A percentile compares a stretch with the other conserved stretches of the same genome.
Evolutionary conservation across 2,797 vertebrate species (phyloP).

Genomic region (Antrozous pallidus): DNA sequence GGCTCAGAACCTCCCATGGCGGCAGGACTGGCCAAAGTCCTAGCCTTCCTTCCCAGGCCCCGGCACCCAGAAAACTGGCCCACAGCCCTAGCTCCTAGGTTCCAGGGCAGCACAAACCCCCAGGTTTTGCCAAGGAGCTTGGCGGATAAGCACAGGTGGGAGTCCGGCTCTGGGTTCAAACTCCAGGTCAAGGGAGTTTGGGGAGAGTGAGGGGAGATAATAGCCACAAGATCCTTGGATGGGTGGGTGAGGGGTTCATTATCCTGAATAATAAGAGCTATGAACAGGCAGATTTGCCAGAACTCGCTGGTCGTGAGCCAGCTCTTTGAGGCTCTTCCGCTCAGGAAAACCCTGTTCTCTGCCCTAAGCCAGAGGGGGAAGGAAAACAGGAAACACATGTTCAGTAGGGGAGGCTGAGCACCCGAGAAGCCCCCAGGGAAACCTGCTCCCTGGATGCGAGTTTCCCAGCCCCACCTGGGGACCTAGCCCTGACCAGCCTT

Average conservation of each 20-base stretch:
- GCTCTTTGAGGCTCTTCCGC: conserved; percentile 76
- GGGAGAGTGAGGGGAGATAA: background rate
- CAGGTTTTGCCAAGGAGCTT: background rate
- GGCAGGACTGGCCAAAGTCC: background rate
- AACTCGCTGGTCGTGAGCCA: conserved; percentile 36
- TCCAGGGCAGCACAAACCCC: background rate
- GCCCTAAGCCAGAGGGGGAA: conserved; percentile 82
- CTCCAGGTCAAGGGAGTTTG: background rate
- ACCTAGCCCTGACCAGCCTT: background rate
- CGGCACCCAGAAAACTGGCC: background rate
- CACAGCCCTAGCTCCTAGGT: background rate
- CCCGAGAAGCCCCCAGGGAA: conserved; percentile 70
- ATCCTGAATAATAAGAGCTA: background rate
- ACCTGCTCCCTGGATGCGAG: conserved; percentile 48
- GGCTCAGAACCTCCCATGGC: background rate
- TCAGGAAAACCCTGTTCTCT: conserved; percentile 88
- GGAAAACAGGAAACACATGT: conserved; percentile 97
- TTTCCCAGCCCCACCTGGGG: conserved; percentile 22
- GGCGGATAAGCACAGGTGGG: background rate
- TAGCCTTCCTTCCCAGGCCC: background rate
- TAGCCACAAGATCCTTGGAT: background rate
- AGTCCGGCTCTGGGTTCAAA: background rate
- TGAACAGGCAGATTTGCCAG: background rate
- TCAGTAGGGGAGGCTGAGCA: conserved; percentile 79
- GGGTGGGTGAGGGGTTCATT: background rate